These are phyloP conservation scores for Aleiodes leptofemur DNA, from an alignment of 2,888 invertebrate species.

Conservation along the genomic window DNA sequence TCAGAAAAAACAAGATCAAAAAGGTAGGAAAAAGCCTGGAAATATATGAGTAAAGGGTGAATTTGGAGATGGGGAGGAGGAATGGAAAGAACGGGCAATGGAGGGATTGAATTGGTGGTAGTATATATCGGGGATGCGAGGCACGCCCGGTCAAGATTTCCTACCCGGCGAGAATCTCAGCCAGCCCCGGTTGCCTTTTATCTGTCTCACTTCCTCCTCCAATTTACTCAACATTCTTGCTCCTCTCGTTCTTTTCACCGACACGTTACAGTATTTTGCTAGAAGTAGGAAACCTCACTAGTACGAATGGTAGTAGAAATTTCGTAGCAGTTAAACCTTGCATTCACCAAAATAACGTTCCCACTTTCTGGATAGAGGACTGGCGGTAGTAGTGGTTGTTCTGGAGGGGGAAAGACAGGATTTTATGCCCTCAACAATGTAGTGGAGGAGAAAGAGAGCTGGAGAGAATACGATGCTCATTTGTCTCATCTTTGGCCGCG, in stretches of 20 bases:
- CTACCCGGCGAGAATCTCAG: slow-evolving; percentile 75
- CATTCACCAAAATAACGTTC: slow-evolving; percentile 24
- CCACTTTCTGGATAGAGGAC: slow-evolving; percentile 9
- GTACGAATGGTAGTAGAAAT: slow-evolving; percentile 14
- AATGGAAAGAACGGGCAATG: slow-evolving; percentile 27
- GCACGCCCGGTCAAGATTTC: slow-evolving; percentile 76
- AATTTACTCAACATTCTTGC: too few relatives aligned
- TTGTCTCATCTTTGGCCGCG: slow-evolving; percentile 66
- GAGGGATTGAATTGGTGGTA: slow-evolving; percentile 55
- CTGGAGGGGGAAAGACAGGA: slow-evolving; percentile 34
- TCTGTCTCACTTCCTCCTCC: slow-evolving; percentile 23
- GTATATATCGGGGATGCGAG: slow-evolving; percentile 72
- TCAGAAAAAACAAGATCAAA: slow-evolving; percentile 19
- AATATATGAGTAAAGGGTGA: slow-evolving; percentile 13
- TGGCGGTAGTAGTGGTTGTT: slow-evolving; percentile 29
- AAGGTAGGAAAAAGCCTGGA: slow-evolving; percentile 12
- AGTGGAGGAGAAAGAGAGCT: slow-evolving; percentile 35
- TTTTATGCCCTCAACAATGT: slow-evolving; percentile 1
- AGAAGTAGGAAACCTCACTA: slow-evolving; percentile 8
- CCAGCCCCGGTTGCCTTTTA: slow-evolving; percentile 54
- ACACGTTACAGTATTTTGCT: background rate
- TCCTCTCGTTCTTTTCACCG: background rate
- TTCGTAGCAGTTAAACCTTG: slow-evolving; percentile 38
- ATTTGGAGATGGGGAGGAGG: slow-evolving; percentile 30
- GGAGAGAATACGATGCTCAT: slow-evolving; percentile 56